These are phyloP conservation scores for Turritopsis dohrnii DNA, from an alignment of 30 jellyfish, hydroid and myxozoan genomes.

Conservation along the genomic window DNA sequence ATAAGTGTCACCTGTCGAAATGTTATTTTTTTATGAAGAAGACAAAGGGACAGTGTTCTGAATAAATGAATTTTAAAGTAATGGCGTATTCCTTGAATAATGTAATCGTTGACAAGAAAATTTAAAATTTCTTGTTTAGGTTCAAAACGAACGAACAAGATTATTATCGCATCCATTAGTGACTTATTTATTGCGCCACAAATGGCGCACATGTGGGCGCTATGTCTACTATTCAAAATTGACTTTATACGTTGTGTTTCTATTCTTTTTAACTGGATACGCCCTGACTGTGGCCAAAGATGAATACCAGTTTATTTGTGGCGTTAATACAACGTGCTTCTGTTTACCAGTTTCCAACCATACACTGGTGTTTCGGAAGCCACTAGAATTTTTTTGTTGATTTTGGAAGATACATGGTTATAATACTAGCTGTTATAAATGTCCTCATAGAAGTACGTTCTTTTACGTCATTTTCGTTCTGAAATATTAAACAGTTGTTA, in stretches of 20 bases:
- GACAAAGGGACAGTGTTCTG: too few species aligned
- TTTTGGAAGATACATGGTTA: conserved; percentile 79
- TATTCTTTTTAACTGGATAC: conserved; percentile 87
- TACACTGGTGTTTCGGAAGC: too few species aligned
- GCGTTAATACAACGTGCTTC: conserved; percentile 30
- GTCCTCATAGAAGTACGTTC: conserved; percentile 66
- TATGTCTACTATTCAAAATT: conserved; percentile 86
- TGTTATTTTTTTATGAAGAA: too few species aligned
- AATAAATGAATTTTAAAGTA: too few species aligned
- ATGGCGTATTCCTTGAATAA: too few species aligned
- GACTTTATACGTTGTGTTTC: conserved; percentile 53
- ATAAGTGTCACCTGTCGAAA: too few species aligned
- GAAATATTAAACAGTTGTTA: neutral
- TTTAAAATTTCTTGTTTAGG: conserved; percentile 33
- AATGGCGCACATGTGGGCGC: conserved; percentile 93
- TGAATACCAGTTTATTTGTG: conserved; percentile 30
- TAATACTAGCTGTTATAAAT: conserved; percentile 45
- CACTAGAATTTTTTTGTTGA: conserved; percentile 57
- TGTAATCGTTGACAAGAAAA: neutral
- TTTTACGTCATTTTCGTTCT: too few species aligned
- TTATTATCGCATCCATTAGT: conserved; percentile 94
- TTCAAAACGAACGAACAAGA: conserved; percentile 73
- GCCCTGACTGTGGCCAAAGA: conserved; percentile 57
- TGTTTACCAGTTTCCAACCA: too few species aligned
- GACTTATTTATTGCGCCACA: conserved; percentile 76